Evolutionary conservation across 1,140 invertebrate genomes (phyloP).

Genomic region (Drosophila burlai): DNA sequence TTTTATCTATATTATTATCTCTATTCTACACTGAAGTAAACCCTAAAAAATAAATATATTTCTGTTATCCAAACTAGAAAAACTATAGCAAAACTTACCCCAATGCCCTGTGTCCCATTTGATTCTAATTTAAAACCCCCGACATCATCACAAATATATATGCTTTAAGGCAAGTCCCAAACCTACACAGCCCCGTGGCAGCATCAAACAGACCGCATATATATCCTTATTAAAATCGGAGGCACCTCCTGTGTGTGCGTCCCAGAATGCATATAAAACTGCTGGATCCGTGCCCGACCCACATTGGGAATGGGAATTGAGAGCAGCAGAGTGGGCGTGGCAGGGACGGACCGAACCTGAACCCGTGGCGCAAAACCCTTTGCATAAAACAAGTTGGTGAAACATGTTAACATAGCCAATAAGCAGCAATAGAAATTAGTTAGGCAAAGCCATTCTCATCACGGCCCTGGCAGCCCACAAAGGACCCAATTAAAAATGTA

Average conservation of each 20-base stretch:
- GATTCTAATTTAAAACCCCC: constrained; percentile 27
- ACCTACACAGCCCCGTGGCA: constrained; percentile 18
- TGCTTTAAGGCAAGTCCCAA: constrained; percentile 21
- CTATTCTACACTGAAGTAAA: neutral
- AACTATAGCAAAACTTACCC: constrained; percentile 22
- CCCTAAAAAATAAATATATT: neutral
- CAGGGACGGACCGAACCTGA: constrained; percentile 10
- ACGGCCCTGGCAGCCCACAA: constrained; percentile 72
- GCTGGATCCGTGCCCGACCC: constrained; percentile 21
- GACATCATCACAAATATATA: constrained; percentile 12
- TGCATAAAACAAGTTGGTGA: constrained; percentile 79
- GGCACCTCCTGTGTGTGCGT: constrained; percentile 60
- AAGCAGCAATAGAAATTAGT: constrained; percentile 84
- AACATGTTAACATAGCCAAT: constrained; percentile 83
- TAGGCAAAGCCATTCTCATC: constrained; percentile 81
- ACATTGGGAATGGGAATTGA: constrained; percentile 15
- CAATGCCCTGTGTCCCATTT: neutral
- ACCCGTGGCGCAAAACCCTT: constrained; percentile 55
- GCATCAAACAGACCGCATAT: constrained; percentile 79
- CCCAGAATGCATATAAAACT: constrained; percentile 80
- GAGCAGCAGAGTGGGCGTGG: constrained; percentile 1
- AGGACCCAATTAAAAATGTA: constrained; percentile 84
- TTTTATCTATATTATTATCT: neutral
- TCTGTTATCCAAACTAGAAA: neutral
- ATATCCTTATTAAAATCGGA: constrained; percentile 78